Base-by-base conservation (phyloP, 2,888 invertebrate genomes). In the Drosophila helvetica region DNA sequence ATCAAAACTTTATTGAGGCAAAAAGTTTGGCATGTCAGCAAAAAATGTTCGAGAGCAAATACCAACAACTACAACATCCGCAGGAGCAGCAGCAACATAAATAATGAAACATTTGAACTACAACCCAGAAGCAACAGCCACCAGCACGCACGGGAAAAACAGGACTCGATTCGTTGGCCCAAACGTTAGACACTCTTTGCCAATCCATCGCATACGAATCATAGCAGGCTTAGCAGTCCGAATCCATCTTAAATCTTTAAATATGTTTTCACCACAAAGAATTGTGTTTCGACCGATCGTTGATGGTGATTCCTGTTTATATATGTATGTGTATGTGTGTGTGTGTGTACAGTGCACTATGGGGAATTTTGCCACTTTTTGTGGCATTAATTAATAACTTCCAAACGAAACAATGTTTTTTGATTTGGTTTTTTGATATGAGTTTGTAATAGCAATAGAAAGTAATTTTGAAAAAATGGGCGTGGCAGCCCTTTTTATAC, bases 21-120 rank as follows among this genome's bases (percentile, higher is more conserved):
- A 71, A 82, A 86, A 75, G 59, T 82, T 78, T 76, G 68, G 75
- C 76, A 75, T 74, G 80, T 84, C 81, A 86, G 80, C 86, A 50
- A 51, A 75, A 81, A 82, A 73, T 77, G 67, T 82, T 66, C 65
- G 66, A 42, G 50, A 60, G 53, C 66, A 73, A 60, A 72, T 54
- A 67, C 17, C 38, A 65, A 62, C 57, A 30, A 50, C 33, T 30
- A 10, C 4, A 30, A 33, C 33, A 33, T 33, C 5, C 33, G 15
- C 33, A 33, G 33, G 12, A 33, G 33, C 33, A 12, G 33, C 10
- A 33, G 1, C 46, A 47, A 25, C 12, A 86, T 86, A 84, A 82
- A 84, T 86, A 84, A 80, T 77, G 77, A 84, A 82, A 74, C 69
- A 84, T 84, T 84, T 77, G 64, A 75, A 71, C 70, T 54, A 67